Conservation (phyloP, 2,113 vertebrate species). For the Progne subis region DNA sequence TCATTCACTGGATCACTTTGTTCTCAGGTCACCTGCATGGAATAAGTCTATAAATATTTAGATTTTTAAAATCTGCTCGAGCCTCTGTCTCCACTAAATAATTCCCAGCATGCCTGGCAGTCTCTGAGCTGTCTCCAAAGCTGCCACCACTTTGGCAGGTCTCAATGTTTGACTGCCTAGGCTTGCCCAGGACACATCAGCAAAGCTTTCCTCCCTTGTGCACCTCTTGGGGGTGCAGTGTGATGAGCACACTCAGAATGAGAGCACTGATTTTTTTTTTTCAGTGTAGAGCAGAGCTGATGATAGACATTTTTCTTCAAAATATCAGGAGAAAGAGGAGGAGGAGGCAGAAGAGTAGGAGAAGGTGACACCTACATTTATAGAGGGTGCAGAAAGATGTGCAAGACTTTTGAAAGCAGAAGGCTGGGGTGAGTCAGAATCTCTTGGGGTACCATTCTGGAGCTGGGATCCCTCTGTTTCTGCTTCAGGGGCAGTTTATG, state of each 20-base stretch:
- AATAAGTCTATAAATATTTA: neutral
- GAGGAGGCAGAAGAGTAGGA: neutral
- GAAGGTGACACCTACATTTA: neutral
- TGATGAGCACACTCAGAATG: neutral
- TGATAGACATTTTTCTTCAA: neutral
- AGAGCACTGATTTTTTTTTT: neutral
- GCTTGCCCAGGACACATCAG: neutral
- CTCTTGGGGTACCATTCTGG: neutral
- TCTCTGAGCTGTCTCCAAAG: neutral
- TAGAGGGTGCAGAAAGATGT: neutral
- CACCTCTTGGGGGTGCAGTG: neutral
- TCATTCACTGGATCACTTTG: neutral
- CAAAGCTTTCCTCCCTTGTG: neutral
- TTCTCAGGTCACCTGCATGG: neutral
- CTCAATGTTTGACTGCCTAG: neutral
- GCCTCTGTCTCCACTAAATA: neutral
- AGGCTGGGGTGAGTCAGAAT: neutral
- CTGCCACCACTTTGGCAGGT: neutral
- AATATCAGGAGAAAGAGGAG: neutral
- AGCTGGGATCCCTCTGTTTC: neutral
- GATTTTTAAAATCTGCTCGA: neutral
- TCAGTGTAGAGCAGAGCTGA: neutral
- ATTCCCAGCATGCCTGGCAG: neutral
- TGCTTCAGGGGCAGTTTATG: neutral
- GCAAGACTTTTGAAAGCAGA: neutral